These are phyloP conservation scores for Maniola jurtina DNA, from an alignment of 1,140 invertebrate species.

Conservation along the genomic window DNA sequence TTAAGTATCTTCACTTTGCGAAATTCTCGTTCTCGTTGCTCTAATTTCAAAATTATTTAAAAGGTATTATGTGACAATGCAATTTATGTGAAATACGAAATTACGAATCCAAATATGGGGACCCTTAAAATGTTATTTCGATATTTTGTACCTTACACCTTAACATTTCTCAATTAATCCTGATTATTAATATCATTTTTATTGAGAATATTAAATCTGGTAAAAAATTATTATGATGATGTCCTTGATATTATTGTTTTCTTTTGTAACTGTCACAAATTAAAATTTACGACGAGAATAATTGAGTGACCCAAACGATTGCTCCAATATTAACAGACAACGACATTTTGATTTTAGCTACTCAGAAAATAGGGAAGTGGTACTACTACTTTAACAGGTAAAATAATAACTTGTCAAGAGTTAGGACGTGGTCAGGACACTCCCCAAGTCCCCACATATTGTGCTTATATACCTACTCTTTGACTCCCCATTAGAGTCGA, in stretches of 20 bases:
- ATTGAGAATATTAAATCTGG: conserved; percentile 18
- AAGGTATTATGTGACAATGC: conserved; percentile 16
- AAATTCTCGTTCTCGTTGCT: conserved; percentile 13
- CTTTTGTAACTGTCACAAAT: conserved; percentile 16
- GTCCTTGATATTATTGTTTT: conserved; percentile 23
- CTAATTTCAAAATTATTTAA: conserved; percentile 26
- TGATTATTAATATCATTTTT: conserved; percentile 25
- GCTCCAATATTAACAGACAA: background rate
- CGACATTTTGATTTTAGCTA: background rate
- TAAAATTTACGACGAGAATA: background rate
- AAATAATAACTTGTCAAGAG: no score
- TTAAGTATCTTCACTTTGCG: conserved; percentile 3
- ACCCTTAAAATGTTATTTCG: conserved; percentile 18
- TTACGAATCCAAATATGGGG: conserved; percentile 13
- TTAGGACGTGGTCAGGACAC: no score
- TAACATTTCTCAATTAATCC: conserved; percentile 26
- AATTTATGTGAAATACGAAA: conserved; percentile 16
- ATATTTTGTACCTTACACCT: conserved; percentile 7
- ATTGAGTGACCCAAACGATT: background rate
- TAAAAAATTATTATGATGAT: conserved; percentile 15
- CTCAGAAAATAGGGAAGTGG: no score
- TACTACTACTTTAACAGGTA: no score
- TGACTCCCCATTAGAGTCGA: no score
- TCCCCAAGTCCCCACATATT: no score
- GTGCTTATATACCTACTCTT: no score